phyloP scores from a whole-genome alignment of 2,797 vertebrate genomes.

The Acropternis orthonyx region DNA sequence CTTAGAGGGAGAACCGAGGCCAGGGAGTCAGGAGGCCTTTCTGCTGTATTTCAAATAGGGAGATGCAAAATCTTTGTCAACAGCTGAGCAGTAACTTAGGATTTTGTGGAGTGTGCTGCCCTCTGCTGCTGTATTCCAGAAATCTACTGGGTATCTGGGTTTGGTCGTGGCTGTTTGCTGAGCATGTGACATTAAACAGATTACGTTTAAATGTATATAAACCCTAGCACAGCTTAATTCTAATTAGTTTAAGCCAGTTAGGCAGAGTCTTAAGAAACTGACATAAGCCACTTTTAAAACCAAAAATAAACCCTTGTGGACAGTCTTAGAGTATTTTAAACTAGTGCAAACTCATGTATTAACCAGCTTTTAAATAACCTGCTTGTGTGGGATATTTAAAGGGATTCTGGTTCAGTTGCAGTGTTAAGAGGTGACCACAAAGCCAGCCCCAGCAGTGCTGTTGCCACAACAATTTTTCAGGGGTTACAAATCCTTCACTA shows the following conservation, averaged over 20 bases:
- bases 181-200: constrained; percentile 5
- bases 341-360: not conserved
- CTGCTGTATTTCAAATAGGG: not conserved
- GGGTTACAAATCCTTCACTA: not conserved
- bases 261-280: constrained; percentile 4
- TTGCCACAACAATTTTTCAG: not conserved
- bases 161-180: not conserved
- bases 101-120: constrained; percentile 50
- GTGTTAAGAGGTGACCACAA: not conserved
- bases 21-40: not conserved
- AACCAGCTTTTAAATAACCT: not conserved
- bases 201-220: not conserved
- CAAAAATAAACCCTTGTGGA: constrained; percentile 29
- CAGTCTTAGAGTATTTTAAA: not conserved
- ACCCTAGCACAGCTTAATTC: not conserved
- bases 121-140: constrained; percentile 32
- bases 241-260: constrained; percentile 33
- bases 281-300: constrained; percentile 46
- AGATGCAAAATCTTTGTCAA: not conserved
- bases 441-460: not conserved
- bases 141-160: not conserved
- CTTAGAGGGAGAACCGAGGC: not conserved
- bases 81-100: fast-evolving
- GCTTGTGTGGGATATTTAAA: not conserved
- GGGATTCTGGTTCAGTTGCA: not conserved